These are phyloP conservation scores for Aleadryas rufinucha DNA, from an alignment of 2,113 vertebrate genomes.

Conservation along the genomic window DNA sequence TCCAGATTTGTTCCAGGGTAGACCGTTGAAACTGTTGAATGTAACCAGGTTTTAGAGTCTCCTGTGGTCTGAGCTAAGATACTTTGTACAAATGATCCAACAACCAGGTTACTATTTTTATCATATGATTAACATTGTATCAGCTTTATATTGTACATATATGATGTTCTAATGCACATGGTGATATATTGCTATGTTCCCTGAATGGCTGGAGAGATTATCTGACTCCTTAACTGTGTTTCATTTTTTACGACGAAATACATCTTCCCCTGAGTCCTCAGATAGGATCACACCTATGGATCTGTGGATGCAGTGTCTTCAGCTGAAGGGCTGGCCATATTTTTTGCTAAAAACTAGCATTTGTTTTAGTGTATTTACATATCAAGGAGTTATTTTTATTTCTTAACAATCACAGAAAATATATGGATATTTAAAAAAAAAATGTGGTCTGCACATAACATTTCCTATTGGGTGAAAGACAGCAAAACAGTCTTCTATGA, in stretches of 20 bases:
- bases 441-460: not conserved
- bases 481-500: not conserved
- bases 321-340: not conserved
- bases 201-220: not conserved
- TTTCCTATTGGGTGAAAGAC: not conserved
- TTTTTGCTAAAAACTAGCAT: not conserved
- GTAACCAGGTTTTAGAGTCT: not conserved
- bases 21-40: not conserved
- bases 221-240: not conserved
- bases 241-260: not conserved
- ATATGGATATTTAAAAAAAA: not conserved
- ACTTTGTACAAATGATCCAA: slow-evolving; percentile 17
- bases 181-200: not conserved
- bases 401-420: not conserved
- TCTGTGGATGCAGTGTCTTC: not conserved
- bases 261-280: not conserved
- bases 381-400: not conserved
- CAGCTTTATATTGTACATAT: not conserved
- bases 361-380: not conserved
- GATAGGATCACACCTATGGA: not conserved
- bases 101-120: not conserved
- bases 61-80: not conserved
- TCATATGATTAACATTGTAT: not conserved
- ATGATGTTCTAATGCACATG: not conserved
- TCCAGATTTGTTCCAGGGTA: not conserved